phyloP scores from a whole-genome alignment of 2,113 vertebrate species.

The Catagonus wagneri region DNA sequence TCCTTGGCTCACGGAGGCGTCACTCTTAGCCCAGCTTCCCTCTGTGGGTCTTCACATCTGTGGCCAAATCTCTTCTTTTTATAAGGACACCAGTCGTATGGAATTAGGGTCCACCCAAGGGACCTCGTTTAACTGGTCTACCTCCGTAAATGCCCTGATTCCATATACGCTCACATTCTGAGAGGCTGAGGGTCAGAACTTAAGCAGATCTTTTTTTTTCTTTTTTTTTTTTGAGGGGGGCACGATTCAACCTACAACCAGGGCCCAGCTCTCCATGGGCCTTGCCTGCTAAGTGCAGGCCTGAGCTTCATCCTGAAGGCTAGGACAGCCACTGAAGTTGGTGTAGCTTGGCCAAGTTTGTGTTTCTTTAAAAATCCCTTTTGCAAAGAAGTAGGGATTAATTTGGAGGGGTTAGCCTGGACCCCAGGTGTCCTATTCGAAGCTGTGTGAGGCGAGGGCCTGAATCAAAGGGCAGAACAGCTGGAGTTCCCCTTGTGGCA shows the following conservation, averaged over 20 bases:
- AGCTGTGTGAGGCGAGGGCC: not conserved
- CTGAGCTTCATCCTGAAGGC: not conserved
- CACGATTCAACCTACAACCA: not conserved
- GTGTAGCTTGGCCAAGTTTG: not conserved
- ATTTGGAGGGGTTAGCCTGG: not conserved
- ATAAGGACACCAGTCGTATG: not conserved
- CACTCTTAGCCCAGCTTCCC: not conserved
- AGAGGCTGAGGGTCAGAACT: not conserved
- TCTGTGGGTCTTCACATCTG: not conserved
- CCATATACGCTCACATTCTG: not conserved
- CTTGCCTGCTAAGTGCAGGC: not conserved
- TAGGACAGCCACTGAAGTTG: not conserved
- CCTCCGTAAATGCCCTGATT: not conserved
- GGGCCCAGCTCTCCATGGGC: accelerated
- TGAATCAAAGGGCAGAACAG: too few species aligned
- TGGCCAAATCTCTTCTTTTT: not conserved
- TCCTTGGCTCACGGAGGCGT: not conserved
- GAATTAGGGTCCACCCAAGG: not conserved
- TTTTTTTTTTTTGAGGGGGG: not conserved
- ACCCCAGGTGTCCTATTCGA: not conserved
- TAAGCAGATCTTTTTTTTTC: too few species aligned
- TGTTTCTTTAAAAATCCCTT: not conserved
- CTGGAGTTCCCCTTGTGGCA: too few species aligned
- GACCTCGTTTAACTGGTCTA: not conserved
- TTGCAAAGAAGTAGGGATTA: not conserved